These are phyloP conservation scores for Megalops cyprinoides DNA, from an alignment of 2,797 vertebrate species.

Conservation along the genomic window DNA sequence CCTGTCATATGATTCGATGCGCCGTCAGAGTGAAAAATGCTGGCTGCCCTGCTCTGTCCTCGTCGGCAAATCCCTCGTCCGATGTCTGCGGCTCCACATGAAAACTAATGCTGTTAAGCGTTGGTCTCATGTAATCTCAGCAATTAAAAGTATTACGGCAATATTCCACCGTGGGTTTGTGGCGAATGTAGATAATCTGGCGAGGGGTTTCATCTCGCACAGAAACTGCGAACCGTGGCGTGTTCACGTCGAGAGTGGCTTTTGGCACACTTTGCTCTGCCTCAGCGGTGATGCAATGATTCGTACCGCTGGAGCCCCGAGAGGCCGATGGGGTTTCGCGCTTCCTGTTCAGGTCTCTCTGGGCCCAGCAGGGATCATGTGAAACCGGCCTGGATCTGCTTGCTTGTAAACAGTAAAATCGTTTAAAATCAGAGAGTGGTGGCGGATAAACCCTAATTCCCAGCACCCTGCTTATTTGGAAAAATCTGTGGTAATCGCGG, in stretches of 20 bases:
- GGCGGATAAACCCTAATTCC: background rate
- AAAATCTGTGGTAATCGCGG: background rate
- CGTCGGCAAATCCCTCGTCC: background rate
- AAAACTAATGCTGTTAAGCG: conserved; percentile 44
- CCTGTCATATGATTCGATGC: background rate
- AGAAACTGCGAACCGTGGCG: background rate
- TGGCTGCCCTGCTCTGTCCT: conserved; percentile 13
- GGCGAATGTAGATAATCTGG: background rate
- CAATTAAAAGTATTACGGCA: background rate
- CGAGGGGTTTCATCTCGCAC: background rate
- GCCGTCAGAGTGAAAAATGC: background rate
- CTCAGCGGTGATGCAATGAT: background rate
- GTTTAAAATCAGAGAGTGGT: background rate
- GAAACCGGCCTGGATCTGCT: background rate
- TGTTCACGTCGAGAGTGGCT: background rate
- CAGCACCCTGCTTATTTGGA: background rate
- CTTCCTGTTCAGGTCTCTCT: background rate
- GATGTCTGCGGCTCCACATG: background rate
- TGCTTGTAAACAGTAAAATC: background rate
- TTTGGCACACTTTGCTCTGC: background rate
- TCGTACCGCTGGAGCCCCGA: background rate
- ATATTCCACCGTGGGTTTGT: background rate
- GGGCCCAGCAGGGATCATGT: background rate
- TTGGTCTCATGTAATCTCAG: background rate
- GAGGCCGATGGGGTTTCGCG: no score